Base-by-base conservation (phyloP, 2,888 invertebrate species). In the Acanthopleura granulata region DNA sequence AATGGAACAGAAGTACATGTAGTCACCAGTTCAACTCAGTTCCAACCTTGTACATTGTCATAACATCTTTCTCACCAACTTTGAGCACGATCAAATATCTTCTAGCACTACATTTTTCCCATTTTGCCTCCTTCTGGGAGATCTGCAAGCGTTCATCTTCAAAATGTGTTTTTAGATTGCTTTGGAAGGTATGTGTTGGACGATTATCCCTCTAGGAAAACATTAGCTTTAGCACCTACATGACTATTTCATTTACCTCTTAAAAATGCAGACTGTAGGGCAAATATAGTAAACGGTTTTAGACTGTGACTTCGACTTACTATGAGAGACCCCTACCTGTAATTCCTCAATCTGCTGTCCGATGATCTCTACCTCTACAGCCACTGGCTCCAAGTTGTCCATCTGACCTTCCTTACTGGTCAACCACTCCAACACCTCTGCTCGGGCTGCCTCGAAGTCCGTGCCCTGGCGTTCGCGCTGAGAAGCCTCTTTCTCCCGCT, bases 381-480 rank as follows among this genome's bases (percentile, higher is more conserved):
- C 97, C 0, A 97, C 96, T 0, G 96, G 94, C 77, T 95, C 94
- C 72, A 98, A 92, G 49, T 93, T 93, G 76, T 94, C 93, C 0
- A 97, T 93, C 82, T 93, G 93, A 40, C 91, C 93, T 90, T 98
- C 98, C 89, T 95, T 96, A 30, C 92, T 92, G 12, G 93, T 93
- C 72, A 98, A 92, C 98, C 98, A 98, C 74, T 95, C 94, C 18
- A 95, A 90, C 0, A 96, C 94, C 91, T 96, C 95, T 79, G 94
- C 94, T 84, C 95, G 94, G 30, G 97, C 92, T 40, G 93, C 93
- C 89, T 98, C 97, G 87, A 97, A 98, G 40, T 96, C 95, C 85
- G 93, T 93, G 79, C 95, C 93, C 82, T 97, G 96, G 85, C 97
- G 96, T 0, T 95, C 94, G 73, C 96, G 93, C 82, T 95, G 94